A percentile compares a stretch with the other conserved stretches of the same genome.
These are phyloP conservation scores for Falco punctatus DNA, from an alignment of 2,113 vertebrate species.

Conservation along the genomic window DNA sequence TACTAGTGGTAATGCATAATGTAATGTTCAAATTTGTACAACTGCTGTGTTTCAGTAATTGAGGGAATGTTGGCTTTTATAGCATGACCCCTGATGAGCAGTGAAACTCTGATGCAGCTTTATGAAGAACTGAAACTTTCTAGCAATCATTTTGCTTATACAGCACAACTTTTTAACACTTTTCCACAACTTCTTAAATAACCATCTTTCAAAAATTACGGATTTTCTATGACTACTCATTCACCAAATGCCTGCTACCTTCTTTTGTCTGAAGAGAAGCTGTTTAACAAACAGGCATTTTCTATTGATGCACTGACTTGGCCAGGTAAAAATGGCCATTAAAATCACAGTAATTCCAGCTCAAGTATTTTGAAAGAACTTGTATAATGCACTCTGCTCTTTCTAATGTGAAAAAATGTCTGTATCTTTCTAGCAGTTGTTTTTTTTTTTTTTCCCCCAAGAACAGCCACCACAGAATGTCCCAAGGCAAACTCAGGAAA, in stretches of 20 bases:
- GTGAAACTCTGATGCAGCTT: background rate
- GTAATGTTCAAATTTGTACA: background rate
- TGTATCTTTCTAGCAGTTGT: background rate
- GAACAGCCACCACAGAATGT: background rate
- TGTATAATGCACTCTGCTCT: background rate
- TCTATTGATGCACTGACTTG: background rate
- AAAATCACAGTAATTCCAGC: background rate
- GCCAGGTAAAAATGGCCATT: background rate
- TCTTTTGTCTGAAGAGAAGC: background rate
- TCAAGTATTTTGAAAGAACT: background rate
- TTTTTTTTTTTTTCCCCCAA: background rate
- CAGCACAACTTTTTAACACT: background rate
- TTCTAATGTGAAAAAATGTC: background rate
- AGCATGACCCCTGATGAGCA: background rate
- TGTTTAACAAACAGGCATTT: background rate
- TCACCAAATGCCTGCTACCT: background rate
- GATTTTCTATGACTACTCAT: background rate
- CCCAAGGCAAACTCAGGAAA: background rate
- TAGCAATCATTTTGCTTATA: background rate
- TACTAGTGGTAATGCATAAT: background rate
- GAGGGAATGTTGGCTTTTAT: background rate
- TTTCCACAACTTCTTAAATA: background rate
- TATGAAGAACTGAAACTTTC: background rate
- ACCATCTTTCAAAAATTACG: background rate
- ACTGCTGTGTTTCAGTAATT: background rate